phyloP scores from a whole-genome alignment of 92 coral and sea anemone genomes.

The Scolanthus callimorphus region DNA sequence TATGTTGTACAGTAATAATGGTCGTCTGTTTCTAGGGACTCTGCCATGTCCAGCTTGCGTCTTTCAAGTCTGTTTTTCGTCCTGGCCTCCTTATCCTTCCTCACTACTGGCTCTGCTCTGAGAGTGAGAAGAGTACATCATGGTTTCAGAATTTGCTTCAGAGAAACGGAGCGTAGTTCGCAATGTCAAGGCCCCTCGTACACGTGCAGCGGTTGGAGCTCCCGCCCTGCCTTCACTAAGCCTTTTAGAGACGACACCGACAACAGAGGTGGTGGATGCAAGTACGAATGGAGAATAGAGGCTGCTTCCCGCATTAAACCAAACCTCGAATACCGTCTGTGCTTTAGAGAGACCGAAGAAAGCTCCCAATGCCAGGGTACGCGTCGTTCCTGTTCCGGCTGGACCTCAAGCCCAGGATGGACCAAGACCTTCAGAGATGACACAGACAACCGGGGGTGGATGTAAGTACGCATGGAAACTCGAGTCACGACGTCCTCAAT shows the following conservation, averaged over 20 bases:
- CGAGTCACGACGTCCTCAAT: slow-evolving; percentile 19
- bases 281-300: slow-evolving; percentile 47
- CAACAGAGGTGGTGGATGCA: slow-evolving; percentile 56
- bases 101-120: too few species aligned
- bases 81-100: too few species aligned
- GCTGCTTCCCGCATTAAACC: not conserved
- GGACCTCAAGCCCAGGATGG: too few species aligned
- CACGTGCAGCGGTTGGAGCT: slow-evolving; percentile 44
- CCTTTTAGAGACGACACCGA: slow-evolving; percentile 66
- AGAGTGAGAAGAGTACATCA: too few species aligned
- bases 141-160: slow-evolving; percentile 43
- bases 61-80: too few species aligned
- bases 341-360: slow-evolving; percentile 40
- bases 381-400: slow-evolving; percentile 36
- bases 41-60: too few species aligned
- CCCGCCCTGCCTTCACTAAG: slow-evolving; percentile 33
- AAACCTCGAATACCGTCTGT: slow-evolving; percentile 21
- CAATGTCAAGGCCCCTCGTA: slow-evolving; percentile 42
- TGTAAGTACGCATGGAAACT: slow-evolving; percentile 53
- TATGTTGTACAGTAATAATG: too few species aligned
- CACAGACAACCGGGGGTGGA: slow-evolving; percentile 58
- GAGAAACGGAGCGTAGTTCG: slow-evolving; percentile 39
- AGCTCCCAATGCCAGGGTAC: slow-evolving; percentile 45
- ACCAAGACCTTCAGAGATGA: slow-evolving; percentile 49
- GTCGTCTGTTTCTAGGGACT: too few species aligned